Evolutionary conservation across 2,113 vertebrate genomes (phyloP), one percentile per base, ranked within the genome.

Genomic region (Oreotrochilus melanogaster): DNA sequence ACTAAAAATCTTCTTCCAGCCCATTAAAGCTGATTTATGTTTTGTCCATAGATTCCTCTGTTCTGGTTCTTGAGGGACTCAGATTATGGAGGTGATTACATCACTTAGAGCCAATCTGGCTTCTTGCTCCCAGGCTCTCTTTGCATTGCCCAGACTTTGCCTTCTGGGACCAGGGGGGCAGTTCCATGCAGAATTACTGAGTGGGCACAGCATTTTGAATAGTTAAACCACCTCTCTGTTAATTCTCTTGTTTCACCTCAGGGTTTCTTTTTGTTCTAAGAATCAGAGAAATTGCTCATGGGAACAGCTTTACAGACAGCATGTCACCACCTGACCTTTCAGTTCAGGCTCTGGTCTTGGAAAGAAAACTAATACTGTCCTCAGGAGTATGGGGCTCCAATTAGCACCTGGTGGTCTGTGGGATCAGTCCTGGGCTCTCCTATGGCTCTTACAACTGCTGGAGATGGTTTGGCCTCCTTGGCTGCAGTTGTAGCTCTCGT

Each of bases 1-100:
- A 97, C 96, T 97, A 87, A 93, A 97, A 97, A 97, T 97, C 71
- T 88, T 97, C 95, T 98, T 97, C 96, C 96, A 98, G 97, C 93
- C 94, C 96, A 97, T 97, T 97, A 97, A 98, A 97, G 87, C 86
- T 97, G 95, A 97, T 96, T 97, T 97, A 78, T 97, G 90, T 95
- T 98, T 97, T 97, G 93, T 93, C 85, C 47, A 39, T 79, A 75
- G 96, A 97, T 92, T 97, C 93, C 76, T 97, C 73, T 56, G 86
- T 80, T 69, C 92, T 90, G 79, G 67, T 83, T 85, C 96, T 93
- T 92, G 87, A 96, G 85, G 90, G 90, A 96, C 62, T 67, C 90
- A 65, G 96, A 85, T 93, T 86, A 87, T 79, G 88, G 85, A 96
- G 89, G 88, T 73, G 72, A 78, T 97, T 89, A 89, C 94, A 93